Base-by-base conservation (phyloP, 2,797 vertebrate species). In the Lutjanus argentimaculatus region DNA sequence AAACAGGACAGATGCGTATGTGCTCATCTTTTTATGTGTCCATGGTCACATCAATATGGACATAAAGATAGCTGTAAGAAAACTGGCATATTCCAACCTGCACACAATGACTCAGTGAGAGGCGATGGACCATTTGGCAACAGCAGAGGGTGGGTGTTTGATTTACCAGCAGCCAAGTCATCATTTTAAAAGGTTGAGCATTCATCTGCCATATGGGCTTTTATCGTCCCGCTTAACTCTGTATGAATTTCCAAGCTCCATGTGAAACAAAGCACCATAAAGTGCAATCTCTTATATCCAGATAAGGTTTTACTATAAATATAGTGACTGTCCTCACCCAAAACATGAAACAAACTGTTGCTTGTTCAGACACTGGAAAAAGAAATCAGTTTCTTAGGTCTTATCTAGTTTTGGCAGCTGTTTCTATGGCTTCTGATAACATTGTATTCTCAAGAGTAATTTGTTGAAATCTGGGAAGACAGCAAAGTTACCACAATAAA, bases 121-220 rank as follows among this genome's bases (percentile, higher is more conserved):
- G 53, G 42, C 56, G 17, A 70, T 72, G 80, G 75, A 21, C 72
- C 53, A 59, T 83, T 83, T 88, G 79, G 67, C 83, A 87, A 69
- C 65, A 69, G 52, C 17, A 73, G 43, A 77, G 61, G 64, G 77
- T 83, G 79, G 75, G 69, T 72, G 80, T 91, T 86, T 92, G 88
- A 91, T 94, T 93, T 90, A 91, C 64, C 67, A 80, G 64, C 75
- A 75, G 68, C 61, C 75, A 75, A 89, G 81, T 87, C 84, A 88
- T 93, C 85, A 83, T 88, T 88, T 91, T 91, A 90, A 93, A 93
- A 87, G 81, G 85, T 48, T 77, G 69, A 62, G 52, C 77, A 83
- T 92, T 92, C 85, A 91, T 93, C 74, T 83, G 62, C 77, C 80
- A 86, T 78, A 85, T 87, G 74, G 89, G 65, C 67, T 89, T 93